Conservation (phyloP, 2,888 invertebrate species). For the Dugesia japonica region DNA sequence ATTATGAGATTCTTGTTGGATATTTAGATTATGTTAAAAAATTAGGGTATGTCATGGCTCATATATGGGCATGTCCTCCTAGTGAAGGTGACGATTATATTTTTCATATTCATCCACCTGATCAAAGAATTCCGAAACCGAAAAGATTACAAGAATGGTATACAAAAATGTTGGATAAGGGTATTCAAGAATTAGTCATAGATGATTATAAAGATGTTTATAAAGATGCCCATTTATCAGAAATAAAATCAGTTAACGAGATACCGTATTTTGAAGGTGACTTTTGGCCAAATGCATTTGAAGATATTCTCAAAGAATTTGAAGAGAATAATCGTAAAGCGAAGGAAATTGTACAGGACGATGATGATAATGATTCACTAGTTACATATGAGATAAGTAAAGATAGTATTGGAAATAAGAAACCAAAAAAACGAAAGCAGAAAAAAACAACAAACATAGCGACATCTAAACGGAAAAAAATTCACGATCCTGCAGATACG, state of each 20-base stretch:
- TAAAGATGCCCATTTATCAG: constrained; percentile 52
- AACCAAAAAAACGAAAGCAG: constrained; percentile 32
- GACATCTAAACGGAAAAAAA: constrained; percentile 81
- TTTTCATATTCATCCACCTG: constrained; percentile 96
- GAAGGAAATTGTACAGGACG: constrained; percentile 59
- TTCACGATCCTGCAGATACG: constrained; percentile 63
- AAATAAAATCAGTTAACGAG: constrained; percentile 54
- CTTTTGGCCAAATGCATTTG: constrained; percentile 98
- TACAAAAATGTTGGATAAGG: constrained; percentile 98
- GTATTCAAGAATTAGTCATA: constrained; percentile 78
- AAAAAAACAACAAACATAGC: constrained; percentile 49
- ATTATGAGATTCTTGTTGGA: constrained; percentile 93
- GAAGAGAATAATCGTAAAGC: constrained; percentile 53
- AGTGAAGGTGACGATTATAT: constrained; percentile 99
- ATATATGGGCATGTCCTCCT: constrained; percentile 99
- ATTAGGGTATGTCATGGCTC: constrained; percentile 97
- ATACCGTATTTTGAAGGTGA: constrained; percentile 56
- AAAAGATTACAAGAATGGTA: constrained; percentile 99
- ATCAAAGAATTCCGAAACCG: constrained; percentile 98
- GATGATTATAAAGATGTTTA: constrained; percentile 70
- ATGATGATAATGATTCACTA: constrained; percentile 38
- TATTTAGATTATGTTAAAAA: constrained; percentile 96
- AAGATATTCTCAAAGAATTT: constrained; percentile 79
- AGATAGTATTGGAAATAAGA: constrained; percentile 30
- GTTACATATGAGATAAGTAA: constrained; percentile 37